Evolutionary conservation across 2,888 invertebrate species (phyloP).

Genomic region (Eupithecia inturbata): DNA sequence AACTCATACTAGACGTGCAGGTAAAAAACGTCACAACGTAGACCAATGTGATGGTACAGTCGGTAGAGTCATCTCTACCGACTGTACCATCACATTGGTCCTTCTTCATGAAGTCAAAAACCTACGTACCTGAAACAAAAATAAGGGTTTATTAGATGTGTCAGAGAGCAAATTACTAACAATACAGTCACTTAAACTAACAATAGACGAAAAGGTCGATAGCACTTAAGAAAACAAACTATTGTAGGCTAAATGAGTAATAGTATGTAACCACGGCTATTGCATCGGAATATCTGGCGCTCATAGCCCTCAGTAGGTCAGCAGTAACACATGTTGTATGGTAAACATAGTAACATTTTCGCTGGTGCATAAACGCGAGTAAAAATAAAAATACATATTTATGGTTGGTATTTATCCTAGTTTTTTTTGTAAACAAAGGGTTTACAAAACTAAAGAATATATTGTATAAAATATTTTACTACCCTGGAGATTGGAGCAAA

Average conservation of each 20-base stretch:
- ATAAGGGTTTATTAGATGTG: not conserved
- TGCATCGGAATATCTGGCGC: slow-evolving; percentile 31
- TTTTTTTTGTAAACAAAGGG: not conserved
- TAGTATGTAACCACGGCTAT: slow-evolving; percentile 36
- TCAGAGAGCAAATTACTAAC: not conserved
- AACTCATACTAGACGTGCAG: too few relatives aligned
- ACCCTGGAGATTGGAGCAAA: too few relatives aligned
- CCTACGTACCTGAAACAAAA: not conserved
- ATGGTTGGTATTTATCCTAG: not conserved
- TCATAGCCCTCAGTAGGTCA: slow-evolving; percentile 40
- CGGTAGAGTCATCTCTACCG: too few relatives aligned
- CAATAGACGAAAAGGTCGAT: slow-evolving; percentile 41
- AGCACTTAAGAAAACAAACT: slow-evolving; percentile 46
- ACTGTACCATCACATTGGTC: not conserved
- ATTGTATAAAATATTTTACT: too few relatives aligned
- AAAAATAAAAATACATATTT: slow-evolving; percentile 20
- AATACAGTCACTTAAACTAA: not conserved
- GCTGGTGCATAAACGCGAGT: slow-evolving; percentile 18
- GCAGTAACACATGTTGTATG: slow-evolving; percentile 30
- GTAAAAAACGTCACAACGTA: too few relatives aligned
- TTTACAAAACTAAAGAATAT: too few relatives aligned
- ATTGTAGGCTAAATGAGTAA: slow-evolving; percentile 50
- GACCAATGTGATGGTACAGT: too few relatives aligned
- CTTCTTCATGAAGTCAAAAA: not conserved
- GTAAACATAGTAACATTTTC: slow-evolving; percentile 30